Evolutionary conservation across 2,113 vertebrate species (phyloP), one percentile per base, ranked within the genome.

Genomic region (Solenodon paradoxus): DNA sequence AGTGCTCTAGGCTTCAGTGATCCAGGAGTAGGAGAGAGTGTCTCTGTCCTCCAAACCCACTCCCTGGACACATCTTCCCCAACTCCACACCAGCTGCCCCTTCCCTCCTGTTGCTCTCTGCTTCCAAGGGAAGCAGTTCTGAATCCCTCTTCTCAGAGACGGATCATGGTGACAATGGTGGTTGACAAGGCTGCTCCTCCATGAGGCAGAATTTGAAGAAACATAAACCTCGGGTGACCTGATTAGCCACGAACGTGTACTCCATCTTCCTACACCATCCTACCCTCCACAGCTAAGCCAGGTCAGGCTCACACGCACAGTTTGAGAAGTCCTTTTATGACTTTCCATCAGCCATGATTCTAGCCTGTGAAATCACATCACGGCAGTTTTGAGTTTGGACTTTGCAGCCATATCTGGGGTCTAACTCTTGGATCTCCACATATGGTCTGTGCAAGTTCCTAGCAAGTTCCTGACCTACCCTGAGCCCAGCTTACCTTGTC

Each of bases 241-340:
- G 13, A 49, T 7, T 32, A 26, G 72, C 15, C 40, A 4, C 28
- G 7, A 2, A 24, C 4, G 0, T 5, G 12, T 8, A 2, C 28
- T 35, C n/a, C 5, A 2, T 20, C 64, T 75, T 64, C 19, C 53
- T 42, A 2, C 32, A 40, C 45, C 49, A 74, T 75, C 19, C 45
- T 22, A 61, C 35, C 7, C 55, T 59, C 81, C 32, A 40, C 10
- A 11, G 32, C 49, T 59, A n/a, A 49, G 71, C 63, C 72, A 80
- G 38, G 2, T 10, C 20, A 85, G 45, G 30, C 20, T 68, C 35
- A 61, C 68, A 24, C 13, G 61, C 20, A 8, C 53, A 61, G 30
- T 22, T 82, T 88, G 82, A 40, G 90, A 95, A 85, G 35, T 40
- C n/a, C 12, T 75, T 57, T 57, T 40, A 12, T 17, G 49, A 61